These are phyloP conservation scores for Papilio gigon DNA, from an alignment of 2,888 invertebrate species.

Conservation along the genomic window DNA sequence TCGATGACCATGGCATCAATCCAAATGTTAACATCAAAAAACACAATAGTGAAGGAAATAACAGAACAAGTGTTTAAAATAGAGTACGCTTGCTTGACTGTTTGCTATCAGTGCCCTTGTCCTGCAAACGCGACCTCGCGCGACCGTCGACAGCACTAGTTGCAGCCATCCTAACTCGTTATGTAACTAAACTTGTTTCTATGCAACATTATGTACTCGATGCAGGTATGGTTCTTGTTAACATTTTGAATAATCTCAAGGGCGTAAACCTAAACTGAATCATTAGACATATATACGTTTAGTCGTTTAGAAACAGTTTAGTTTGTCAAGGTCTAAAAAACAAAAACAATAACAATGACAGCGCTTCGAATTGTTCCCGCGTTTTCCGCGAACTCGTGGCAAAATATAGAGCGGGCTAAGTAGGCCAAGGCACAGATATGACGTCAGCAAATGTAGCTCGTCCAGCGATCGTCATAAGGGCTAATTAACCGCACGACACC, in stretches of 20 bases:
- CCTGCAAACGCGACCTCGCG: conserved; percentile 57
- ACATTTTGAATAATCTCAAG: neutral
- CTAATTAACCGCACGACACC: conserved; percentile 60
- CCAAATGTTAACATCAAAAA: conserved; percentile 1
- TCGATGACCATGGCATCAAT: conserved; percentile 9
- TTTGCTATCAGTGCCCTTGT: conserved; percentile 60
- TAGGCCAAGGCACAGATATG: conserved; percentile 69
- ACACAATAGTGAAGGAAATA: conserved; percentile 6
- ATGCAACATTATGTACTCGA: conserved; percentile 14
- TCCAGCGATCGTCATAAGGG: conserved; percentile 57
- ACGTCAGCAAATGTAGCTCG: conserved; percentile 60
- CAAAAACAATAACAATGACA: conserved; percentile 44
- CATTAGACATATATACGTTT: too few relatives aligned
- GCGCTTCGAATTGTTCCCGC: conserved; percentile 19
- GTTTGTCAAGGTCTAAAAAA: conserved; percentile 20
- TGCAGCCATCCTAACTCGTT: conserved; percentile 22
- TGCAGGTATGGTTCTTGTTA: neutral
- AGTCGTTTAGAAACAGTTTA: conserved; percentile 8
- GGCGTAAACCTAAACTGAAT: neutral
- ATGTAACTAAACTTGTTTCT: conserved; percentile 17
- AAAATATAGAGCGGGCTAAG: conserved; percentile 50
- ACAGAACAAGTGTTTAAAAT: conserved; percentile 16
- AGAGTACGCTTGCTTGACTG: conserved; percentile 39
- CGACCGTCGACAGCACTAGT: conserved; percentile 46
- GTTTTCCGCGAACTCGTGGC: conserved; percentile 54